Evolutionary conservation across 2,113 vertebrate genomes (phyloP), one percentile per base, ranked within the genome.

Genomic region (Nesoenas mayeri): DNA sequence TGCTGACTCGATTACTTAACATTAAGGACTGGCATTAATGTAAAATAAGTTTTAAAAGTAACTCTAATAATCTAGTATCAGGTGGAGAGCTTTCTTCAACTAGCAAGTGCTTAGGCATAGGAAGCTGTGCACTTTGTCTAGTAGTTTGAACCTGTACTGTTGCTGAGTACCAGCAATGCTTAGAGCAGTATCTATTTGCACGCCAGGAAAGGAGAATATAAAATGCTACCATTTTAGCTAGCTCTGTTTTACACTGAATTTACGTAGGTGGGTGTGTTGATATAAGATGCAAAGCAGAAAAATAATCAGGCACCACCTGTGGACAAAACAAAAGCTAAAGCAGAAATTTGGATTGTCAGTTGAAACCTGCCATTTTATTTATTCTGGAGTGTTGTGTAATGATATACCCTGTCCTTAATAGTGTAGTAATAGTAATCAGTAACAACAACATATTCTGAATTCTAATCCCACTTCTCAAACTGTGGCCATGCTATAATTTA

Each of bases 301-400:
- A 79, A 50, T 38, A 64, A 64, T 38, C 24, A 0, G 2, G 26
- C 24, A 22, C 22, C 16, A 22, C 61, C 36, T 64, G 29, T 22
- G 20, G 65, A 67, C 57, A 75, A 92, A 91, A 36, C 40, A 78
- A 80, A 90, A 66, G 60, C 72, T 89, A 65, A n/a, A 91, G 24
- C 61, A 83, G 36, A 62, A 70, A 28, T 72, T 26, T 20, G 7
- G 14, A 75, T 88, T 83, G 54, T 65, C 60, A 60, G 44, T 6
- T 56, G 69, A 89, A 86, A 92, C 25, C 5, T 84, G 32, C 4
- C 9, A 15, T 82, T 95, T 82, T 79, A 13, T 85, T 84, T 80
- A 57, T 84, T 78, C 70, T 80, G 38, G 42, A 60, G 24, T 31
- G 47, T 12, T 8, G 2, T 24, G 21, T 51, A 62, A 87, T 19